Percentiles rank a stretch among this genome's conserved stretches.
Conservation (phyloP, 2,113 vertebrate genomes). For the Triplophysa dalaica region DNA sequence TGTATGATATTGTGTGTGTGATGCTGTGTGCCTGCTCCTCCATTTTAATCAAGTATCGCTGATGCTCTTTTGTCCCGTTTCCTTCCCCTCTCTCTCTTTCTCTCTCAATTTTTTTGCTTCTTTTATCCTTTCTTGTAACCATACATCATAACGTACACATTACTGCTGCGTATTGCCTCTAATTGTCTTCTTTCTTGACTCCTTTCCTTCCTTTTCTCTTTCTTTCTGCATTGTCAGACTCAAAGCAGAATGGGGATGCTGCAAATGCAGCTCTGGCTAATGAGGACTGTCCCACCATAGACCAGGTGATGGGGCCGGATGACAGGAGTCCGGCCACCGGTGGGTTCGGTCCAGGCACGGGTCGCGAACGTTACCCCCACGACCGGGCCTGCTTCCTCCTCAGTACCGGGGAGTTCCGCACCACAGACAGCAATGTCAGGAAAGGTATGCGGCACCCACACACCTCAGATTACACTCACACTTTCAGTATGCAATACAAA, state of each 20-base stretch:
- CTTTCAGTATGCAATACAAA: slow-evolving; percentile 3
- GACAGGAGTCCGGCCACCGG: slow-evolving; percentile 87
- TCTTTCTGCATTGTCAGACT: slow-evolving; percentile 74
- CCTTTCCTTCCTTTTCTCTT: background rate
- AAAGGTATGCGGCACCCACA: slow-evolving; percentile 73
- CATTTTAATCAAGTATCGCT: slow-evolving; percentile 23
- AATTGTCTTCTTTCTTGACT: background rate
- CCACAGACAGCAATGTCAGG: slow-evolving; percentile 77
- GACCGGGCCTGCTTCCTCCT: slow-evolving; percentile 80
- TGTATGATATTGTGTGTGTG: slow-evolving; percentile 31
- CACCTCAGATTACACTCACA: slow-evolving; percentile 30
- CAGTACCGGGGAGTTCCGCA: slow-evolving; percentile 77
- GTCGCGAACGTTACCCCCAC: slow-evolving; percentile 76
- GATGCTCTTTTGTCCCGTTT: background rate
- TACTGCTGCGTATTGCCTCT: slow-evolving; percentile 18
- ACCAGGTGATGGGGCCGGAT: slow-evolving; percentile 95
- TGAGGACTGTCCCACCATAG: slow-evolving; percentile 98
- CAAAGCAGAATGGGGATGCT: slow-evolving; percentile 97
- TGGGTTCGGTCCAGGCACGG: slow-evolving; percentile 66
- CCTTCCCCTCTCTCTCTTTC: background rate
- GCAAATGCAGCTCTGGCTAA: slow-evolving; percentile 97
- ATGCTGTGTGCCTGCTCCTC: slow-evolving; percentile 7
- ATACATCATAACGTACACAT: background rate
- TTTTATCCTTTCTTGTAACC: background rate
- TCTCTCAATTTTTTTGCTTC: background rate